A percentile compares a stretch with the other conserved stretches of the same genome.
phyloP scores from a whole-genome alignment of 2,888 invertebrate species.

The Homarus gammarus region DNA sequence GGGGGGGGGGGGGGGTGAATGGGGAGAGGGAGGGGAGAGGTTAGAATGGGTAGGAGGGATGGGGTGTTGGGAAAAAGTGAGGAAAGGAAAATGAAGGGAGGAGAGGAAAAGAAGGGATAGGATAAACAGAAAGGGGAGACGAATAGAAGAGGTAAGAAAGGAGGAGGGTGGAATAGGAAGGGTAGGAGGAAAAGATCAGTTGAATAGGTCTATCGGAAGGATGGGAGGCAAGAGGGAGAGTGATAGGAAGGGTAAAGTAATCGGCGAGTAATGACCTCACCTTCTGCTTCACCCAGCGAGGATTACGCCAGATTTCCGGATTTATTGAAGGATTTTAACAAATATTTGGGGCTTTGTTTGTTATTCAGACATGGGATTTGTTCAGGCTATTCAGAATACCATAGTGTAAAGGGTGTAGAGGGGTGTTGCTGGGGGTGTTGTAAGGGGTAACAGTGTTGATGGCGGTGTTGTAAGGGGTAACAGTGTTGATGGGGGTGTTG shows the following conservation, averaged over 20 bases:
- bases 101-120: neutral
- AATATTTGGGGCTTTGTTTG: neutral
- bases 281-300: neutral
- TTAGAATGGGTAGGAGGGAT: too few species aligned
- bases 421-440: neutral
- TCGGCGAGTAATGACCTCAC: neutral
- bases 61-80: too few species aligned
- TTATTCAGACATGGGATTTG: neutral
- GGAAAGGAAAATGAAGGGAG: too few species aligned
- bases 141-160: neutral
- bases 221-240: neutral
- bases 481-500: too few species aligned
- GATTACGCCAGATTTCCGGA: constrained; percentile 2
- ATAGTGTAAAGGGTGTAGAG: neutral
- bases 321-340: neutral
- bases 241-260: neutral
- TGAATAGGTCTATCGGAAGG: too few species aligned
- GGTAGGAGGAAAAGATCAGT: neutral
- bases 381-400: too few species aligned
- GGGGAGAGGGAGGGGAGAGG: too few species aligned
- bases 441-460: too few species aligned
- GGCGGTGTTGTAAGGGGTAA: too few species aligned
- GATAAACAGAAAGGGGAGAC: neutral
- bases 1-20: too few species aligned
- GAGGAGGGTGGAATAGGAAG: neutral